phyloP scores from a whole-genome alignment of 2,888 invertebrate genomes.

The Augochlorella aurata region DNA sequence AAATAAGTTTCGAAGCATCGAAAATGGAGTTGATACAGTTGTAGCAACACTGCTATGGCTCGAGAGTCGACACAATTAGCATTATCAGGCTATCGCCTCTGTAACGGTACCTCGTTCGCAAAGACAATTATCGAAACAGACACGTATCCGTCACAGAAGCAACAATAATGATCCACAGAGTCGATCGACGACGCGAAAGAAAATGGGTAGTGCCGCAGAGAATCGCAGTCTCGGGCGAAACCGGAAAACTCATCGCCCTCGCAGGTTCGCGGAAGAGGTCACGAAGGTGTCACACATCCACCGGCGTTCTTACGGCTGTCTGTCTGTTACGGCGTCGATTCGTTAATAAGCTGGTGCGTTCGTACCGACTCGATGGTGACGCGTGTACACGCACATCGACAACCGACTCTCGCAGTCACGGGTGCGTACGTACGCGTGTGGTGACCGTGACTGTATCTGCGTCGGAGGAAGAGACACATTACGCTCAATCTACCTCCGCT shows the following conservation, averaged over 20 bases:
- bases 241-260: not conserved
- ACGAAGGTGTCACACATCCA: conserved; percentile 20
- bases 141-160: not conserved
- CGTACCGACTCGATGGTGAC: not conserved
- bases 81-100: not conserved
- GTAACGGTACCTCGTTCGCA: not conserved
- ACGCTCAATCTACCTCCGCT: conserved; percentile 78
- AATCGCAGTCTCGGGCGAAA: not conserved
- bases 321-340: conserved; percentile 20
- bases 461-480: conserved; percentile 81
- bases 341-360: conserved; percentile 21
- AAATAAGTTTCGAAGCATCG: too few species aligned
- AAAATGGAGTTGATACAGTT: too few species aligned
- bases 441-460: conserved; percentile 80
- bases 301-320: conserved; percentile 24
- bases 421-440: conserved; percentile 43
- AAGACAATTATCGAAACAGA: not conserved
- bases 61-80: not conserved
- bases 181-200: not conserved
- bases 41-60: not conserved
- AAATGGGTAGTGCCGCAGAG: not conserved
- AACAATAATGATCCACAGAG: not conserved
- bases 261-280: conserved; percentile 18
- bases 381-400: not conserved
- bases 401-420: not conserved